Base-by-base conservation (phyloP, 2,797 vertebrate species). In the Champsocephalus gunnari region DNA sequence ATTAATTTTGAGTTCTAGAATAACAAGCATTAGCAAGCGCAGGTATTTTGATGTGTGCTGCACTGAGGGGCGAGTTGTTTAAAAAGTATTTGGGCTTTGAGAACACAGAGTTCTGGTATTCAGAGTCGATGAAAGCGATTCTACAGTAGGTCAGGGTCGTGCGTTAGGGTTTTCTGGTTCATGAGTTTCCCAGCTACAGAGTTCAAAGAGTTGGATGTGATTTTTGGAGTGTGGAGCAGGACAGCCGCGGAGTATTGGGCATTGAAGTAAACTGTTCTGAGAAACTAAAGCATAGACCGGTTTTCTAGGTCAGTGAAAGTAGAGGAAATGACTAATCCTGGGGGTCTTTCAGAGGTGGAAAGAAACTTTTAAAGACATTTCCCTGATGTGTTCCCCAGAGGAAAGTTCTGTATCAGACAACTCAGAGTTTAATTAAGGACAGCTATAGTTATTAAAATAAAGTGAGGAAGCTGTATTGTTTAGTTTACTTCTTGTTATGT, bases 221-320 rank as follows among this genome's bases (percentile, higher is more conserved):
- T 73, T 75, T 9, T 67, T 60, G 38, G 56, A 86, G 66, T 55
- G 44, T 69, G 57, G 56, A 83, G 76, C 24, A 19, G 77, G 74
- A 71, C 76, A 65, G 75, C 56, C 63, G 72, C 54, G 0, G 66
- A 81, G 79, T 78, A 66, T 57, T 17, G 71, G 73, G 84, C 78
- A 38, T 9, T 70, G 76, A 82, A 81, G 75, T 56, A 72, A 82
- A 83, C 65, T 53, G 75, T 81, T 73, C 83, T 76, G 75, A 59
- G 87, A 84, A 86, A 85, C 76, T 84, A 89, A 83, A 73, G 71
- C 65, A 60, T 28, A 19, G 75, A 73, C 50, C 41, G 47, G 68
- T 88, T 91, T 91, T 90, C 81, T 91, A 81, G 88, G 90, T 90
- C 91, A 92, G 80, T 79, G 74, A 28, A 80, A 80, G 84, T 68